These are phyloP conservation scores for Plotosus lineatus DNA, from an alignment of 2,113 vertebrate genomes.

Conservation along the genomic window DNA sequence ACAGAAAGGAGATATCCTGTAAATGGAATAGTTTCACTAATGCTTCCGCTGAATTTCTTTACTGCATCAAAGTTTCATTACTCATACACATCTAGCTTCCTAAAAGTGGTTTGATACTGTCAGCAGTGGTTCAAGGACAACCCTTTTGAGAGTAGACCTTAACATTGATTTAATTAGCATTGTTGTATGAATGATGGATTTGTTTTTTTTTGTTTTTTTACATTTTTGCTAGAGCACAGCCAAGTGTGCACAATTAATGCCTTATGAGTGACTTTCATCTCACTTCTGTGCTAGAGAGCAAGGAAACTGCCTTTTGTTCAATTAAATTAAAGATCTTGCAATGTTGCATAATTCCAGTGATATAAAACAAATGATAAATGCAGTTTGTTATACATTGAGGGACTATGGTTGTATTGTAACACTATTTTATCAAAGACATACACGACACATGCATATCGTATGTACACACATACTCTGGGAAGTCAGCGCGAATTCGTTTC, in stretches of 20 bases:
- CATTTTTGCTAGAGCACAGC: not conserved
- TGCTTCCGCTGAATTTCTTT: not conserved
- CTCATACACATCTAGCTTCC: not conserved
- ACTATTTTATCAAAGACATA: not conserved
- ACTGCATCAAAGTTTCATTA: conserved; percentile 5
- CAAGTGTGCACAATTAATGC: not conserved
- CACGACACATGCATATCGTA: not conserved
- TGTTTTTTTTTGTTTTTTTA: not conserved
- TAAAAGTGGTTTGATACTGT: not conserved
- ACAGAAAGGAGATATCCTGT: conserved; percentile 29
- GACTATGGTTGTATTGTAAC: not conserved
- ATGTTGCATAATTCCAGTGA: not conserved
- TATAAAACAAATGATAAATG: not conserved
- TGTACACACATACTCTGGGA: not conserved
- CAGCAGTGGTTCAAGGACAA: not conserved
- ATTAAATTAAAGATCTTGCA: not conserved
- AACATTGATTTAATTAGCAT: too few species aligned
- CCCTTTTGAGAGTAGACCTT: not conserved
- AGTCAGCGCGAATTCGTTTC: not conserved
- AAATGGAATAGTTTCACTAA: conserved; percentile 1
- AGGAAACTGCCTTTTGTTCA: not conserved
- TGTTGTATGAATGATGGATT: not conserved
- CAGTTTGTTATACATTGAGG: not conserved
- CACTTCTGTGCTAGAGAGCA: not conserved
- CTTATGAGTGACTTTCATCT: not conserved